Conservation (phyloP, 2,113 vertebrate genomes). For the Dissostichus mawsoni region DNA sequence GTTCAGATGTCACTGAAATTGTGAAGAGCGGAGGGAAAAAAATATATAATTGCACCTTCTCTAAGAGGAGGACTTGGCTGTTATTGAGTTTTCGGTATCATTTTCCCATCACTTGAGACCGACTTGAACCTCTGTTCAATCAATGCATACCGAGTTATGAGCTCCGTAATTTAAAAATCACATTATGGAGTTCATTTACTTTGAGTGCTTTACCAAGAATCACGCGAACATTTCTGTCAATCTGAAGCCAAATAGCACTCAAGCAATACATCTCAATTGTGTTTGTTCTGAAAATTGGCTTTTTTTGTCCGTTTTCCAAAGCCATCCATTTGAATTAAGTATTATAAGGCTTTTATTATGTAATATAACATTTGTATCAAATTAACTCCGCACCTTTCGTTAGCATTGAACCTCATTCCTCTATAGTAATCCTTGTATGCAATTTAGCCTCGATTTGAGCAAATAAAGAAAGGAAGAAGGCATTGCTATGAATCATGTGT, state of each 20-base stretch:
- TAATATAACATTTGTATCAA: too few species aligned
- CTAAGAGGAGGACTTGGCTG: slow-evolving; percentile 8
- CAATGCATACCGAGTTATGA: slow-evolving; percentile 63
- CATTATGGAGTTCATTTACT: slow-evolving; percentile 51
- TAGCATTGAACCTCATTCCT: background rate
- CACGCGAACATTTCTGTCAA: slow-evolving; percentile 18
- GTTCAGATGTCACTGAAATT: slow-evolving; percentile 63
- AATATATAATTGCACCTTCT: slow-evolving; percentile 65
- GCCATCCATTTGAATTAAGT: background rate
- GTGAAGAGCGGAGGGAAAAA: slow-evolving; percentile 46
- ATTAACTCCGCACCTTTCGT: background rate
- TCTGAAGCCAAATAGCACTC: slow-evolving; percentile 33
- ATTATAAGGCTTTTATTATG: too few species aligned
- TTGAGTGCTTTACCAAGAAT: slow-evolving; percentile 38
- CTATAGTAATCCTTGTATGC: background rate
- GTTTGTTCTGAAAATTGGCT: slow-evolving; percentile 13
- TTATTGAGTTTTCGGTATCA: slow-evolving; percentile 69
- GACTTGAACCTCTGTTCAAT: slow-evolving; percentile 54
- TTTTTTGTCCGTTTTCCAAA: background rate
- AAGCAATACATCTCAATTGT: slow-evolving; percentile 1
- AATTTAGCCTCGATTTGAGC: slow-evolving; percentile 24
- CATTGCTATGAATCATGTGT: slow-evolving; percentile 4
- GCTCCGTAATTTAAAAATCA: slow-evolving; percentile 55
- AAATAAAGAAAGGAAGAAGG: slow-evolving; percentile 20
- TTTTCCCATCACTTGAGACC: slow-evolving; percentile 49